These are phyloP conservation scores for Protophormia terraenovae DNA, from an alignment of 2,888 invertebrate species.

Conservation along the genomic window DNA sequence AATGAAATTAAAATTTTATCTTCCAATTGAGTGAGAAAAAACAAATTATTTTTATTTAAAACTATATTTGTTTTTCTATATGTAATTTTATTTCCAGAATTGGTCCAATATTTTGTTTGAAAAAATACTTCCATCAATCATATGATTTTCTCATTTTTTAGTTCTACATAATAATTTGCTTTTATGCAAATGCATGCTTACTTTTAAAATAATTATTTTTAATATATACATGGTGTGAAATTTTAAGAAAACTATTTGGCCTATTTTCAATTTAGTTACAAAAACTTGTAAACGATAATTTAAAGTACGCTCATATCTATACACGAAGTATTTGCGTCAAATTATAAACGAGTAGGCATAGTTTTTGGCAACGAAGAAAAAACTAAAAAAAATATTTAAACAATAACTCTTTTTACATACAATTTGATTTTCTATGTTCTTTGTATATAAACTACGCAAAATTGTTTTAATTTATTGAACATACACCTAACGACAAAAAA, in stretches of 20 bases:
- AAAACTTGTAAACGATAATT: neutral
- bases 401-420: constrained; percentile 33
- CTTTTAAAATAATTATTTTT: neutral
- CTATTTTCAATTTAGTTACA: constrained; percentile 32
- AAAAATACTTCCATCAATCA: too few relatives aligned
- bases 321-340: neutral
- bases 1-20: too few relatives aligned
- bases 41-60: too few relatives aligned
- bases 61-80: too few relatives aligned
- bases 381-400: constrained; percentile 39
- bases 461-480: neutral
- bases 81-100: too few relatives aligned
- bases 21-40: too few relatives aligned
- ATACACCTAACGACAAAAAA: constrained; percentile 26
- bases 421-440: constrained; percentile 33
- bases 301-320: constrained; percentile 13
- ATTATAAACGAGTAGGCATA: constrained; percentile 42
- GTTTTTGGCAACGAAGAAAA: constrained; percentile 25
- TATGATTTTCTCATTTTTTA: too few relatives aligned
- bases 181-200: neutral
- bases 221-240: neutral
- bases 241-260: constrained; percentile 32
- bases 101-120: too few relatives aligned
- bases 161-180: too few relatives aligned
- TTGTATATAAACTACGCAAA: constrained; percentile 51